phyloP scores from a whole-genome alignment of 2,888 invertebrate species.

The Dynastes tityus region DNA sequence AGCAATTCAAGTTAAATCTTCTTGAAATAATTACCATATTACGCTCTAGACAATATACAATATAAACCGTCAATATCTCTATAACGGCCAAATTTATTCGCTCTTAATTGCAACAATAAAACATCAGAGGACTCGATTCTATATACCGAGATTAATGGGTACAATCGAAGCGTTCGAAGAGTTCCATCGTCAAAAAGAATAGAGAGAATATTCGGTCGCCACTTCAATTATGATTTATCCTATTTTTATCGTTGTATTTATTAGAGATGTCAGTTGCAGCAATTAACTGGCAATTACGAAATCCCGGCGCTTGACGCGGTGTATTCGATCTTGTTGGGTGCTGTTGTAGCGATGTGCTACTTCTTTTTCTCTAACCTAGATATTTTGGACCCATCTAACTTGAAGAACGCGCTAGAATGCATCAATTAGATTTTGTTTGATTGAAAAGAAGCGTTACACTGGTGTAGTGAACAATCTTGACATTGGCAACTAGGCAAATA shows the following conservation, averaged over 20 bases:
- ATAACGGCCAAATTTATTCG: conserved; percentile 1
- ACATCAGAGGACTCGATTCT: background rate
- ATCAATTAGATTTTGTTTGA: too few species aligned
- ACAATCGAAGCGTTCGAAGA: background rate
- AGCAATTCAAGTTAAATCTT: too few species aligned
- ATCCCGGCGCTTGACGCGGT: background rate
- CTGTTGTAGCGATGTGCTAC: too few species aligned
- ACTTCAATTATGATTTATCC: conserved; percentile 44
- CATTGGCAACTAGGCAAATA: too few species aligned
- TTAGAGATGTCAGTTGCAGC: conserved; percentile 29
- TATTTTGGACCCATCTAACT: background rate
- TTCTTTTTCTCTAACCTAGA: background rate
- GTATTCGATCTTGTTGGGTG: background rate
- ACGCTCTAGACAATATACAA: background rate
- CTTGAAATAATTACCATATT: background rate
- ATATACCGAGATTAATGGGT: background rate
- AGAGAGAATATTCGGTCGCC: conserved; percentile 22
- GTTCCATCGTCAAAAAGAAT: background rate
- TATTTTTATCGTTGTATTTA: conserved; percentile 43
- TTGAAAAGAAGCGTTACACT: too few species aligned
- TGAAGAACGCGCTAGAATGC: background rate
- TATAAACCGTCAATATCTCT: background rate
- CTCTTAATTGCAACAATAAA: conserved; percentile 4
- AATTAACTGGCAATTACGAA: conserved; percentile 29
- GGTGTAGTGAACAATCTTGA: too few species aligned